A percentile compares a stretch with the other conserved stretches of the same genome.
Conservation (phyloP, 2,797 vertebrate genomes). For the Mareca penelope region DNA sequence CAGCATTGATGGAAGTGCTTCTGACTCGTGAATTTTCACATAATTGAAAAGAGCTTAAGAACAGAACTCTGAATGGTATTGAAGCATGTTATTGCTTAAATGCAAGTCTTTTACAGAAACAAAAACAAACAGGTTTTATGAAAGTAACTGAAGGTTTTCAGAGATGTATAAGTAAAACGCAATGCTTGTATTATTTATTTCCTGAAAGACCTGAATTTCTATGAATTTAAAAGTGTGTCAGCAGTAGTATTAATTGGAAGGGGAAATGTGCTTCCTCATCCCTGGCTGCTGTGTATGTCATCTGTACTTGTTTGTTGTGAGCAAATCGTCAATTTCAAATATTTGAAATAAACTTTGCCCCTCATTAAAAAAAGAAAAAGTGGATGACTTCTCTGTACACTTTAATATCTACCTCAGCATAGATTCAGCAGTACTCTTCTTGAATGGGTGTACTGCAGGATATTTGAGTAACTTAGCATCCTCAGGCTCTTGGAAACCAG, state of each 20-base stretch:
- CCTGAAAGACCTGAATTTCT: background rate
- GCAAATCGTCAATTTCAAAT: background rate
- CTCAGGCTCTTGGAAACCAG: background rate
- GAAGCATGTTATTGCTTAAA: background rate
- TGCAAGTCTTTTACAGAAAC: background rate
- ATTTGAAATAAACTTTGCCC: background rate
- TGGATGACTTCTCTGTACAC: background rate
- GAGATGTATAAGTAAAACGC: background rate
- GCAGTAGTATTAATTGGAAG: background rate
- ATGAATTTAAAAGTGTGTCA: background rate
- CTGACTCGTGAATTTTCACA: background rate
- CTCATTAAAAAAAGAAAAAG: background rate
- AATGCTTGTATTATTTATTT: background rate
- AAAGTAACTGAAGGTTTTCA: background rate
- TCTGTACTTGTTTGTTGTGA: background rate
- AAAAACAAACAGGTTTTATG: background rate
- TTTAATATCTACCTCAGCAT: background rate
- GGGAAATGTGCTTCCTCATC: background rate
- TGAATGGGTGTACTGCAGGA: background rate
- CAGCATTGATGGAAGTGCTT: background rate
- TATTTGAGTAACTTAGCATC: rapidly evolving
- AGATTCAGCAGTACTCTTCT: background rate
- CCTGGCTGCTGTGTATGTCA: background rate
- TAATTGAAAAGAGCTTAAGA: background rate
- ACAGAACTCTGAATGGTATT: background rate